Conservation (phyloP, 2,888 invertebrate genomes). For the Morpho helenor region DNA sequence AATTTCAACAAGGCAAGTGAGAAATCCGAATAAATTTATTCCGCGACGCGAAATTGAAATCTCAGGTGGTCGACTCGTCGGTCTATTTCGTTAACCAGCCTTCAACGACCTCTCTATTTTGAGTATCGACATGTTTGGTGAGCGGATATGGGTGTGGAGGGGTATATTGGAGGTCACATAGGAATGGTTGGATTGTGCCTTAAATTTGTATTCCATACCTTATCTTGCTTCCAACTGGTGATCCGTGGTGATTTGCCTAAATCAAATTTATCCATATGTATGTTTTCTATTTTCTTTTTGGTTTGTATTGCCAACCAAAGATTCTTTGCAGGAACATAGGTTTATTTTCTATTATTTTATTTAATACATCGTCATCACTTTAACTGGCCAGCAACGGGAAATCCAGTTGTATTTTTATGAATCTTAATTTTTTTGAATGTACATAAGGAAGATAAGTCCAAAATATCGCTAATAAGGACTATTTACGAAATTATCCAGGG, state of each 20-base stretch:
- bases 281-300: conserved; percentile 18
- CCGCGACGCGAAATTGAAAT: conserved; percentile 72
- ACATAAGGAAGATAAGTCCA: no score
- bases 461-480: no score
- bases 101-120: conserved; percentile 12
- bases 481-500: no score
- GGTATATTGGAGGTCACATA: conserved; percentile 31
- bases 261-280: conserved; percentile 34
- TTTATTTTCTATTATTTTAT: no score
- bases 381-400: no score
- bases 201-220: conserved; percentile 63
- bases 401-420: no score
- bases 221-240: conserved; percentile 44
- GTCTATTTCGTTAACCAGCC: conserved; percentile 18
- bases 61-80: conserved; percentile 61
- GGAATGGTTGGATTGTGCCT: conserved; percentile 45
- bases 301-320: background rate
- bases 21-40: conserved; percentile 70
- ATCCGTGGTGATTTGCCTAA: conserved; percentile 55
- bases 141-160: conserved; percentile 10
- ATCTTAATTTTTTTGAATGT: no score
- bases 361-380: no score
- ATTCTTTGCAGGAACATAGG: no score
- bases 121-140: conserved; percentile 13
- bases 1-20: conserved; percentile 24